Base-by-base conservation (phyloP, 1,140 invertebrate genomes). In the Ceratina australensis region DNA sequence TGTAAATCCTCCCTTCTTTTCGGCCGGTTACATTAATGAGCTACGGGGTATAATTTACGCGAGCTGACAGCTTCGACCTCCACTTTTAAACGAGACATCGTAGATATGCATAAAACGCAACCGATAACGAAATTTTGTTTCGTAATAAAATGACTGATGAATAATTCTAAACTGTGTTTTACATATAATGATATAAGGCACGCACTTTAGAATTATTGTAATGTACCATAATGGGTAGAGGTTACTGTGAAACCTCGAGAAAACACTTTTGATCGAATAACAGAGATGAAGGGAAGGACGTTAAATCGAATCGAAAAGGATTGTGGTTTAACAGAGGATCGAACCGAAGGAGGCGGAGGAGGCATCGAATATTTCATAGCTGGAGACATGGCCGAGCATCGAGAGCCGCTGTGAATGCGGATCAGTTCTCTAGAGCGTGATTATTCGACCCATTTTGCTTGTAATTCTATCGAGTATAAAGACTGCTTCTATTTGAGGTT, bases 381-480 rank as follows among this genome's bases (percentile, higher is more conserved):
- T 5, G 16, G 66, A 26, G 50, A 54, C 50, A 69, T 10, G 42
- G 24, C 26, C 33, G 28, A 2, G 12, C 13, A 57, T 69, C 22
- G 67, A 54, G 49, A 68, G 26, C 8, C 49, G 2, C 68, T 8
- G 33, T 47, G 68, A 71, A 71, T 59, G 69, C n/a, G 57, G 59
- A 72, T 72, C 69, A 50, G 69, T 72, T 61, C n/a, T 50, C 18
- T 24, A 47, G 68, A 71, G 68, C 68, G 68, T 72, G 57, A 72
- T 61, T 72, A 72, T 72, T 61, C 69, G 57, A 61, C 57, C 69
- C 57, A 72, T 72, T 72, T 72, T 33, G 15, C 57, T 50, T 49
- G 24, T 72, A 72, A 72, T 72, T 72, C 69, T 28, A 72, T 72
- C 42, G 57, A 72, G 69, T 72, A 61, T 50, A 61, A 72, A 63